Base-by-base conservation (phyloP, 2,797 vertebrate genomes). In the Hoplostethus mediterraneus region DNA sequence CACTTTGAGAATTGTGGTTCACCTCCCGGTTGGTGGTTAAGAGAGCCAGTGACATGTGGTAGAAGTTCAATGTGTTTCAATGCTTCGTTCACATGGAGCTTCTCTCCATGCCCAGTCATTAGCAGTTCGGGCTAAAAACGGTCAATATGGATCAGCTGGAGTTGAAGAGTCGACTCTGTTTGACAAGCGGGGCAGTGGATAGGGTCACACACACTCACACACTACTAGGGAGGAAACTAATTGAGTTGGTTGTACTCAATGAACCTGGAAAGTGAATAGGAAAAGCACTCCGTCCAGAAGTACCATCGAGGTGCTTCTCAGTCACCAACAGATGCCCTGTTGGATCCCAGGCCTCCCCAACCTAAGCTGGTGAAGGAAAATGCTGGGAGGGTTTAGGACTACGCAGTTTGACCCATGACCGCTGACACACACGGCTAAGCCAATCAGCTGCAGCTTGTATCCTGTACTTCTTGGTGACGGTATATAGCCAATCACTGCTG, bases 211-310 rank as follows among this genome's bases (percentile, higher is more conserved):
- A 14, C 6, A 68, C 16, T 68, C 14, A 47, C 2, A n/a, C 6
- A 16, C 12, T 40, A 40, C 38, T 40, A 40, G 38, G 7, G 38
- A 8, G 9, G 38, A 8, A 40, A 8, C 38, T 40, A 42, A 51
- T 6, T 1, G 14, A 48, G 21, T 16, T 47, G 12, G 5, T 8
- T 44, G n/a, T 51, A 17, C 68, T 68, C 49, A 67, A 13, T 40
- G 12, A 68, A 47, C 2, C 7, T 16, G 44, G 84, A 81, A 67
- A 45, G 62, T 17, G 59, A 73, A 79, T 3, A 75, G 81, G 65
- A 82, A 87, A 75, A 11, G 5, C 38, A 79, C 59, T 82, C 83
- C 82, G 76, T 76, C 28, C 42, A 31, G 45, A 68, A 58, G 25
- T 79, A 83, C 82, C 74, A 59, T 30, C 1, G 21, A 67, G 73